phyloP scores from a whole-genome alignment of 2,113 vertebrate genomes.

The Macquaria ambigua region DNA sequence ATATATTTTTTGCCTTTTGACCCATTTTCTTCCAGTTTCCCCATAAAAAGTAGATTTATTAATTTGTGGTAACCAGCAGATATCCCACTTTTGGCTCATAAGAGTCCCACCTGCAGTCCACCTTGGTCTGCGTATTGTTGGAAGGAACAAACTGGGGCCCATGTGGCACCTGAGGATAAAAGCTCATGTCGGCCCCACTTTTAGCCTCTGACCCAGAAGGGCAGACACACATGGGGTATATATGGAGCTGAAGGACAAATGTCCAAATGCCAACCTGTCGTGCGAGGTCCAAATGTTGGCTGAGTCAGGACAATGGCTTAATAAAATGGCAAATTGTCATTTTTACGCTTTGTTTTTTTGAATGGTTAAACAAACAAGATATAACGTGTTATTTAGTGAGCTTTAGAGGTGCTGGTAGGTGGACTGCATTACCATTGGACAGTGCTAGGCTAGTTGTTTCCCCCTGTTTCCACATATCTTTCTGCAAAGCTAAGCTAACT shows the following conservation, averaged over 20 bases:
- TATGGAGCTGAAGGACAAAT: conserved; percentile 40
- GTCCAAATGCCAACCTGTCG: conserved; percentile 23
- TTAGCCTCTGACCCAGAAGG: conserved; percentile 6
- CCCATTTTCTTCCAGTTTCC: background rate
- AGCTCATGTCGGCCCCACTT: background rate
- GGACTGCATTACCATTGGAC: background rate
- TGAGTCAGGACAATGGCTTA: background rate
- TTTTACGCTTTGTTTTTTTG: background rate
- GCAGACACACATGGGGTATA: background rate
- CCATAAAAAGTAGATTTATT: background rate
- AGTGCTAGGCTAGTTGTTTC: no score
- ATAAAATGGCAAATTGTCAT: background rate
- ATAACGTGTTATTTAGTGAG: background rate
- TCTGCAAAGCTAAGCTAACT: conserved; percentile 1
- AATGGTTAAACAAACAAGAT: background rate
- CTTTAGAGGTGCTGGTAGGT: background rate
- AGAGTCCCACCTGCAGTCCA: background rate
- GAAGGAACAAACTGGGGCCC: background rate
- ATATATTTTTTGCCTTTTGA: no score
- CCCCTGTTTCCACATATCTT: background rate
- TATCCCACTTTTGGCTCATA: background rate
- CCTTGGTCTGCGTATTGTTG: background rate
- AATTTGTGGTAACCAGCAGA: background rate
- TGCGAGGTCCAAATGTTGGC: background rate
- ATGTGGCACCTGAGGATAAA: background rate